Percentiles rank a stretch among this genome's conserved stretches.
Conservation (phyloP, 2,888 invertebrate genomes). For the Drosophila formosana region DNA sequence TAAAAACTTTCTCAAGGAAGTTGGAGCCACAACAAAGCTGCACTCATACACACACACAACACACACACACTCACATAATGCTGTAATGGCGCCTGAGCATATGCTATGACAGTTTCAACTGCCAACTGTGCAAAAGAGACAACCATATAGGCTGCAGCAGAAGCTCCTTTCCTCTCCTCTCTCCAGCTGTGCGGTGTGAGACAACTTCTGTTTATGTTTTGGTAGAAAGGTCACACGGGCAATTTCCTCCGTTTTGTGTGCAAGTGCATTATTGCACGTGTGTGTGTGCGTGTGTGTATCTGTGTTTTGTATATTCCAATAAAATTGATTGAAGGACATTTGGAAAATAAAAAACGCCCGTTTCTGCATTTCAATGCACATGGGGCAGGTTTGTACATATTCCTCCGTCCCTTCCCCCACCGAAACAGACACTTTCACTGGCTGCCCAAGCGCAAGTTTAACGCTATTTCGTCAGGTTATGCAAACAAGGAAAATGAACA, state of each 20-base stretch:
- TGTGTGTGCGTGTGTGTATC: neutral
- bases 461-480: constrained; percentile 34
- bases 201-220: constrained; percentile 62
- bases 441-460: constrained; percentile 3
- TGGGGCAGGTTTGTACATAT: constrained; percentile 1
- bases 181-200: constrained; percentile 5
- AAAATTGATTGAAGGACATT: constrained; percentile 60
- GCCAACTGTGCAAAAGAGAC: constrained; percentile 45
- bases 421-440: constrained; percentile 32
- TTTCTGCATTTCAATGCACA: constrained; percentile 18
- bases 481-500: constrained; percentile 27
- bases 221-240: constrained; percentile 71
- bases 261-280: constrained; percentile 24
- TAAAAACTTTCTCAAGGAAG: constrained; percentile 48
- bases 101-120: constrained; percentile 61
- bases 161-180: neutral
- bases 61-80: constrained; percentile 29
- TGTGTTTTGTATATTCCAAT: constrained; percentile 32
- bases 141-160: constrained; percentile 23
- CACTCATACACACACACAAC: constrained; percentile 7
- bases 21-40: constrained; percentile 38
- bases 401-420: neutral
- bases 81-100: constrained; percentile 72
- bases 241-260: constrained; percentile 35
- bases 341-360: neutral